Conservation (phyloP, 2,113 vertebrate species). For the Lophotis ruficrista region DNA sequence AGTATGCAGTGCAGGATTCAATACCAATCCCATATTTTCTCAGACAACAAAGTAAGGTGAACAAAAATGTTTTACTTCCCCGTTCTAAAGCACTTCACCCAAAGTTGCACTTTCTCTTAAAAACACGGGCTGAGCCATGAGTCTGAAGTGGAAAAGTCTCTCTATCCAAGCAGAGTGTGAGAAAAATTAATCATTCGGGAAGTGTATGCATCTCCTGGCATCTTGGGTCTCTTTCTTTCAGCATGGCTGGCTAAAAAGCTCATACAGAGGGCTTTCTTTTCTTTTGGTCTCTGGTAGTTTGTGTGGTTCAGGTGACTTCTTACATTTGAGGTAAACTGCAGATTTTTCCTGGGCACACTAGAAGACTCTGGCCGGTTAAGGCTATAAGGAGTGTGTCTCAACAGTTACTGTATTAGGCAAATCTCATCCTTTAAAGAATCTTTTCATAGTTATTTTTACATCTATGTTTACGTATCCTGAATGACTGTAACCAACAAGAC, state of each 20-base stretch:
- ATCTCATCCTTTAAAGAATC: neutral
- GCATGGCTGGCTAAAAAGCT: neutral
- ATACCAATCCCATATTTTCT: neutral
- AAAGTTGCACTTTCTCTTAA: neutral
- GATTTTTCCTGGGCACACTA: neutral
- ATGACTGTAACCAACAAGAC: neutral
- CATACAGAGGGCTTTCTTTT: neutral
- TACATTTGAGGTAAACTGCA: neutral
- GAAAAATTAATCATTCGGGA: neutral
- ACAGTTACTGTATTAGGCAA: neutral
- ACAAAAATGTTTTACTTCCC: neutral
- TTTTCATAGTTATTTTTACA: neutral
- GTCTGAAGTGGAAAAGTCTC: neutral
- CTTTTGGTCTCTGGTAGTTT: neutral
- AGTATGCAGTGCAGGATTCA: neutral
- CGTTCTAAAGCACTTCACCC: neutral
- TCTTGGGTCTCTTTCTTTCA: neutral
- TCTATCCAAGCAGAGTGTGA: neutral
- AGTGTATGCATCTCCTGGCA: fast-evolving
- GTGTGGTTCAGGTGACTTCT: neutral
- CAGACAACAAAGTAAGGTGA: neutral
- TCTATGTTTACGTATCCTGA: neutral
- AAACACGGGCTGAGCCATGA: neutral
- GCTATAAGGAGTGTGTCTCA: neutral
- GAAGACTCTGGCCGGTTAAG: neutral